phyloP scores from a whole-genome alignment of 2,888 invertebrate genomes.

The Rambutsinella grinnellia region DNA sequence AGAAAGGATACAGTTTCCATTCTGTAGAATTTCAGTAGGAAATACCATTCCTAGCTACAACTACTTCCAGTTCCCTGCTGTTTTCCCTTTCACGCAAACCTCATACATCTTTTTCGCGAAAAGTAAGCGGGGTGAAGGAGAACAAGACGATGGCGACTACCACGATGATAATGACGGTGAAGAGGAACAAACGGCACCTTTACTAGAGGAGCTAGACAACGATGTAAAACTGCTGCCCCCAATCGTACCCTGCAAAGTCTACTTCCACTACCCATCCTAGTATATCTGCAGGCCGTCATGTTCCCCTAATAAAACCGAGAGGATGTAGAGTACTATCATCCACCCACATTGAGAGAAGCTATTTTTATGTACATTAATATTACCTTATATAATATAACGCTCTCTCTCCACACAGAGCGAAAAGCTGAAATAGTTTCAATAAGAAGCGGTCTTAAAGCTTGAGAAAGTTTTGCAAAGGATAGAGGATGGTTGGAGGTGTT shows the following conservation, averaged over 20 bases:
- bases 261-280: neutral
- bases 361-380: too few relatives aligned
- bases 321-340: too few relatives aligned
- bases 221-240: neutral
- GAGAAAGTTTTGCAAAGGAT: too few relatives aligned
- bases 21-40: neutral
- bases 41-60: conserved; percentile 11
- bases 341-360: neutral
- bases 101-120: conserved; percentile 21
- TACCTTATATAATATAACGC: too few relatives aligned
- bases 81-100: conserved; percentile 32
- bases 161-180: conserved; percentile 10
- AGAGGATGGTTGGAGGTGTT: too few relatives aligned
- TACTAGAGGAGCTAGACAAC: neutral
- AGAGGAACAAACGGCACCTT: conserved; percentile 16
- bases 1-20: neutral
- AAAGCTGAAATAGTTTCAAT: too few relatives aligned
- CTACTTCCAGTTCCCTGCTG: conserved; percentile 20
- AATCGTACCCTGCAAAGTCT: neutral
- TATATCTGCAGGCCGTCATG: neutral
- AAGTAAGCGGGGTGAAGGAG: neutral
- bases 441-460: too few relatives aligned
- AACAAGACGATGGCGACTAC: conserved; percentile 2
- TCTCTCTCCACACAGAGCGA: too few relatives aligned
- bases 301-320: too few relatives aligned